Conservation (phyloP, 2,797 vertebrate species). For the Cetoscarus ocellatus region DNA sequence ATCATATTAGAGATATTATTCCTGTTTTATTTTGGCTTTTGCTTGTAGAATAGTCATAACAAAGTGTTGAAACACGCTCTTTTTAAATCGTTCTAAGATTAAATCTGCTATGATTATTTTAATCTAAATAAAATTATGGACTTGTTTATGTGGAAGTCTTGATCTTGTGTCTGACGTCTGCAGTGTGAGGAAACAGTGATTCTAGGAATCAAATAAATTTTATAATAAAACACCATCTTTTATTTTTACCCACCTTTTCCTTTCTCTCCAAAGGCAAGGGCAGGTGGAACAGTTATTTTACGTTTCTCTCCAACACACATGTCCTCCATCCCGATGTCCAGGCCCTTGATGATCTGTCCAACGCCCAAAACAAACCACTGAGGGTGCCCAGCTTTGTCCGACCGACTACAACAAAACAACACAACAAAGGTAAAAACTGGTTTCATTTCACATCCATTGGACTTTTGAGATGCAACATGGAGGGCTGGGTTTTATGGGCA, state of each 20-base stretch:
- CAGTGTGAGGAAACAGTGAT: too few species aligned
- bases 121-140: too few species aligned
- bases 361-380: slow-evolving; percentile 97
- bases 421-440: neutral
- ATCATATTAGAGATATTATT: too few species aligned
- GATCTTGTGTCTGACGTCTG: too few species aligned
- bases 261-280: slow-evolving; percentile 90
- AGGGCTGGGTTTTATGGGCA: too few species aligned
- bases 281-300: slow-evolving; percentile 91
- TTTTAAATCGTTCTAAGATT: too few species aligned
- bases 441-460: neutral
- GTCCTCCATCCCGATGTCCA: slow-evolving; percentile 92
- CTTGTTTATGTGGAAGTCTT: too few species aligned
- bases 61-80: too few species aligned
- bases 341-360: slow-evolving; percentile 95
- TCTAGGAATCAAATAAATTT: neutral
- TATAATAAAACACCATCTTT: neutral
- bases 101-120: too few species aligned
- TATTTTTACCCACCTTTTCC: slow-evolving; percentile 87
- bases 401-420: slow-evolving; percentile 83
- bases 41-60: too few species aligned
- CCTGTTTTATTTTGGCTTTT: too few species aligned
- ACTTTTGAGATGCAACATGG: neutral
- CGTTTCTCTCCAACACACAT: slow-evolving; percentile 97
- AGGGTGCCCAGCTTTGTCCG: slow-evolving; percentile 91